Percentiles rank a stretch among this genome's conserved stretches.
Conservation (phyloP, 2,888 invertebrate genomes). For the Seira ritae region DNA sequence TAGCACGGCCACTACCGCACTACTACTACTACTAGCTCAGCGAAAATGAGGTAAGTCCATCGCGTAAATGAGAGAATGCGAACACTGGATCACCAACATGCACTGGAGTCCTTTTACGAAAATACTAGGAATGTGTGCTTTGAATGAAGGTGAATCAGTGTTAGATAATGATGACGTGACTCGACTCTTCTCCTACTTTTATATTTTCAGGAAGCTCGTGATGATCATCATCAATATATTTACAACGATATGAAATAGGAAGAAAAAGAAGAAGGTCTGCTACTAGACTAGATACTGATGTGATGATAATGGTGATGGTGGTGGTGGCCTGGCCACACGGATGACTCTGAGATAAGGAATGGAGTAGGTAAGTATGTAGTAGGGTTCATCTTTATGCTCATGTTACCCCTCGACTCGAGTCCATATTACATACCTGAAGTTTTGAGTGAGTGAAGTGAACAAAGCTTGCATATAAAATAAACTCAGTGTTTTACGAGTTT, state of each 20-base stretch:
- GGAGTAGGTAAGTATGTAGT: background rate
- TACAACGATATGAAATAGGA: background rate
- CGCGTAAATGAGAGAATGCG: background rate
- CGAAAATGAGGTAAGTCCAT: background rate
- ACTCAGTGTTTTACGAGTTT: slow-evolving; percentile 5
- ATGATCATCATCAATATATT: background rate
- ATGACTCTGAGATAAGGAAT: background rate
- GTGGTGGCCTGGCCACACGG: background rate
- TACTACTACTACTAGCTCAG: background rate
- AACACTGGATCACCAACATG: background rate
- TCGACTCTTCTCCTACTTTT: background rate
- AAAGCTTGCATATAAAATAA: slow-evolving; percentile 1
- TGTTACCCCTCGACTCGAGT: background rate
- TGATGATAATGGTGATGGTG: background rate
- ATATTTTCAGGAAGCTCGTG: background rate
- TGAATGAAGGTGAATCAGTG: background rate
- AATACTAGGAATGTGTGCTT: background rate
- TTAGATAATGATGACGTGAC: background rate
- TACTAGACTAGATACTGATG: too few species aligned
- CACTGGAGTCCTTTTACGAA: background rate
- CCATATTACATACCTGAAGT: slow-evolving; percentile 1
- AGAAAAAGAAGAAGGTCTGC: too few species aligned
- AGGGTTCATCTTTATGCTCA: too few species aligned
- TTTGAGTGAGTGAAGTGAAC: background rate
- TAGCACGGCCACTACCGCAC: background rate